These are phyloP conservation scores for Pogoniulus pusillus DNA, from an alignment of 2,797 vertebrate genomes.

Conservation along the genomic window DNA sequence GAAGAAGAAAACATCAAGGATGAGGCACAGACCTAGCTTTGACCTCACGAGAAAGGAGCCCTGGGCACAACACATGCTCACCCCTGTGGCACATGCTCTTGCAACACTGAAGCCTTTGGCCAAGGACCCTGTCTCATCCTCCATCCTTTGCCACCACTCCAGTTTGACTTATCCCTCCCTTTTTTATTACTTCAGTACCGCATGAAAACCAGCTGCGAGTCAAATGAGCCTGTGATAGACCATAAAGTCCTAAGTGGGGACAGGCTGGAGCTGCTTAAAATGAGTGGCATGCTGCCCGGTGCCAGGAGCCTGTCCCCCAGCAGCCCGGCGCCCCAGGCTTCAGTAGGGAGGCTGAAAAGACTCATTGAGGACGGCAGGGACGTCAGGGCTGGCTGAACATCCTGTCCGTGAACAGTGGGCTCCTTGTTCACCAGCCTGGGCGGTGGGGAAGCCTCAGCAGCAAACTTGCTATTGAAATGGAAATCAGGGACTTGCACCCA, in stretches of 20 bases:
- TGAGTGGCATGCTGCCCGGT: slow-evolving; percentile 19
- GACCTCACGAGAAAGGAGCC: neutral
- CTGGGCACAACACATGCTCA: neutral
- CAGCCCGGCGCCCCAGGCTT: slow-evolving; percentile 9
- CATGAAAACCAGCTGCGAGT: slow-evolving; percentile 50
- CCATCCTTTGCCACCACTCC: neutral
- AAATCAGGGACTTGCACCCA: slow-evolving; percentile 75
- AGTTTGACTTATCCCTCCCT: neutral
- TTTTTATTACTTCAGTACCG: accelerated
- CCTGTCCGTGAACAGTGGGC: slow-evolving; percentile 72
- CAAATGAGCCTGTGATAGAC: slow-evolving; percentile 2
- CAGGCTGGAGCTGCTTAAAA: slow-evolving; percentile 57
- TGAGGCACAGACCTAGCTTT: neutral
- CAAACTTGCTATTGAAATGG: slow-evolving; percentile 80
- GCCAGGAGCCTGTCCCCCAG: slow-evolving; percentile 21
- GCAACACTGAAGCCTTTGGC: neutral
- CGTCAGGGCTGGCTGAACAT: slow-evolving; percentile 78
- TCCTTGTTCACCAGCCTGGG: slow-evolving; percentile 73
- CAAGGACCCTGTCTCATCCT: neutral
- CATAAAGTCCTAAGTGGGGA: slow-evolving; percentile 55
- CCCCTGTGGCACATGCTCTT: accelerated
- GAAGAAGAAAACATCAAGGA: neutral
- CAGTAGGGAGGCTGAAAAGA: slow-evolving; percentile 69
- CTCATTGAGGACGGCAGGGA: slow-evolving; percentile 69
- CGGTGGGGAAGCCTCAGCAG: slow-evolving; percentile 68